Evolutionary conservation across 2,113 vertebrate genomes (phyloP).

Genomic region (Ptyas mucosa): DNA sequence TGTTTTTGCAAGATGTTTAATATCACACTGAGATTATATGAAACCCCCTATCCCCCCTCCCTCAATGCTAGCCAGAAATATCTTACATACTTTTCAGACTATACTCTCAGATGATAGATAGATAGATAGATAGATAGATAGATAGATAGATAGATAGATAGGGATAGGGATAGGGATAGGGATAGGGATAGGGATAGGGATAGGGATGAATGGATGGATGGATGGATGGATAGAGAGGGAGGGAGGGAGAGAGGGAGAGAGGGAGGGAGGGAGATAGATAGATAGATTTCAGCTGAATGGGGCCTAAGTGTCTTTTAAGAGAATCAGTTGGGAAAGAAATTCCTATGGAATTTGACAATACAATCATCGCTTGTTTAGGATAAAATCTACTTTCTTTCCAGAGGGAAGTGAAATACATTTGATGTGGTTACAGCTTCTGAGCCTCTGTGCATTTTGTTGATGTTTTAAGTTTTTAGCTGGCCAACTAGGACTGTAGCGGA

Average conservation of each 20-base stretch:
- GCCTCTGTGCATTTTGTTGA: neutral
- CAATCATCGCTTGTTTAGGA: neutral
- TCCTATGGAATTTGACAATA: neutral
- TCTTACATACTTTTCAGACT: conserved; percentile 14
- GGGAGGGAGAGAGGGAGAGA: no score
- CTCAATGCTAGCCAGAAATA: neutral
- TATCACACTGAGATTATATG: conserved; percentile 32
- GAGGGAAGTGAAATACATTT: neutral
- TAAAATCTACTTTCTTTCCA: neutral
- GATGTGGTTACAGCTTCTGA: neutral
- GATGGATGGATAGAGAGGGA: no score
- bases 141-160: neutral
- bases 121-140: neutral
- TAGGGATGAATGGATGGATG: no score
- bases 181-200: no score
- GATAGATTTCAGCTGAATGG: neutral
- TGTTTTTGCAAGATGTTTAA: conserved; percentile 20
- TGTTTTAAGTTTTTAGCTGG: no score
- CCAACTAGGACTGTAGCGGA: neutral
- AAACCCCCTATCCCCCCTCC: neutral
- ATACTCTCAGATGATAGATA: neutral
- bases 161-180: no score
- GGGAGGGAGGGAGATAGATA: neutral
- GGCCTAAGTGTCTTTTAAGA: neutral
- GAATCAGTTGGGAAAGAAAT: neutral